phyloP scores from a whole-genome alignment of 2,888 invertebrate genomes.

The Gastrophysa polygoni region DNA sequence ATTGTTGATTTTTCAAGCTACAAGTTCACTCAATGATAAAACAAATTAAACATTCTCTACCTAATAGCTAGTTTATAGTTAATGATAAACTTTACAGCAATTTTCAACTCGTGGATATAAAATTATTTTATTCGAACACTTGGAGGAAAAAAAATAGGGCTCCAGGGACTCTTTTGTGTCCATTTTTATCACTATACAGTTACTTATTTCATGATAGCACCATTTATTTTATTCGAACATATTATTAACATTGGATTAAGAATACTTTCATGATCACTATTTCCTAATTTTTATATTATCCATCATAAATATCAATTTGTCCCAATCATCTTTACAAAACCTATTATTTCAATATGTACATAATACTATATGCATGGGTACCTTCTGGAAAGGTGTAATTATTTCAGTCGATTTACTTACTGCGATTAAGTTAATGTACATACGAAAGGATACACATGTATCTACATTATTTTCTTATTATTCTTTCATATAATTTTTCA shows the following conservation, averaged over 20 bases:
- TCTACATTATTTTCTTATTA: no score
- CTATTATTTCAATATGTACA: no score
- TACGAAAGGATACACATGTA: no score
- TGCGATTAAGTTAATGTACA: no score
- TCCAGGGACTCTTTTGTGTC: conserved; percentile 11
- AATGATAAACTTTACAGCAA: conserved; percentile 28
- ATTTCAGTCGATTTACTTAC: no score
- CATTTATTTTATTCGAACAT: conserved; percentile 1
- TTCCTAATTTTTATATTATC: neutral
- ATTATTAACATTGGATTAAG: neutral
- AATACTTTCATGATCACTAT: neutral
- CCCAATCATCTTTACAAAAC: no score
- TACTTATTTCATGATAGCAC: conserved; percentile 6
- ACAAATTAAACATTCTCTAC: conserved; percentile 19
- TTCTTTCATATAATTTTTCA: no score
- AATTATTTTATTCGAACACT: conserved; percentile 13
- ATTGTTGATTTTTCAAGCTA: neutral
- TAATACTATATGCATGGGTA: no score
- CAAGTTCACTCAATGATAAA: neutral
- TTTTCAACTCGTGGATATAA: conserved; percentile 24
- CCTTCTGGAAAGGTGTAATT: no score
- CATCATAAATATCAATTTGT: neutral
- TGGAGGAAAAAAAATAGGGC: conserved; percentile 26
- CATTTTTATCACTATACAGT: neutral
- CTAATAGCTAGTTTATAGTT: conserved; percentile 15